These are phyloP conservation scores for Cheiracanthium punctorium DNA, from an alignment of 2,888 invertebrate genomes.

Conservation along the genomic window DNA sequence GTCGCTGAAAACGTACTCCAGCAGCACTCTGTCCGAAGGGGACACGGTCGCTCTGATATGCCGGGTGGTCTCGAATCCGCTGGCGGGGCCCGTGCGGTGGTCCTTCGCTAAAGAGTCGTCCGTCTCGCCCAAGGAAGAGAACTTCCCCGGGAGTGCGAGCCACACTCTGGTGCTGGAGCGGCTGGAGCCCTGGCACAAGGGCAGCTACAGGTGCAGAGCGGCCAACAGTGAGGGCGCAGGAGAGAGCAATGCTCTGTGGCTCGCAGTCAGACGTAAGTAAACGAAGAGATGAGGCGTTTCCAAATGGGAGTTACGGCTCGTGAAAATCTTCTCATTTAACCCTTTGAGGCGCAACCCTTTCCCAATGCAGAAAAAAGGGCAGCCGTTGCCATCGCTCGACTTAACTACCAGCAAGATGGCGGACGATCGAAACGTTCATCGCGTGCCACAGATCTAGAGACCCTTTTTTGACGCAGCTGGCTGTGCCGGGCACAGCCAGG, in stretches of 20 bases:
- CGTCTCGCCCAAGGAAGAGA: not conserved
- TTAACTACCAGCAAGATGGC: no score
- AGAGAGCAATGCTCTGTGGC: slow-evolving; percentile 70
- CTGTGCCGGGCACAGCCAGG: no score
- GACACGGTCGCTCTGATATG: slow-evolving; percentile 58
- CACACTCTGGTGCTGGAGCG: slow-evolving; percentile 89
- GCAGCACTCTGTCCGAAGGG: slow-evolving; percentile 44
- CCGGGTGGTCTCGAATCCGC: slow-evolving; percentile 41
- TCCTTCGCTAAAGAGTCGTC: slow-evolving; percentile 39
- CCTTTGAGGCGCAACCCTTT: no score
- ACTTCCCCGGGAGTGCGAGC: slow-evolving; percentile 69
- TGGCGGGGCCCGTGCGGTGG: slow-evolving; percentile 35
- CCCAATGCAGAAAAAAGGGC: no score
- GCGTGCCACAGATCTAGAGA: no score
- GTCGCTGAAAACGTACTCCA: slow-evolving; percentile 56
- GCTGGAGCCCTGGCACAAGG: slow-evolving; percentile 89
- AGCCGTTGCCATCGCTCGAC: no score
- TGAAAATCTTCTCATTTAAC: no score
- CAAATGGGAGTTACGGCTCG: no score
- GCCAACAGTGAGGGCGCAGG: slow-evolving; percentile 71
- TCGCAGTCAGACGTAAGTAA: slow-evolving; percentile 64
- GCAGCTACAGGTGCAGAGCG: slow-evolving; percentile 86
- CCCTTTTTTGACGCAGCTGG: no score
- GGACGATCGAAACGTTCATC: no score
- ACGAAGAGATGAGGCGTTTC: no score